These are phyloP conservation scores for Priocnemis perturbator DNA, from an alignment of 2,888 invertebrate genomes.

Conservation along the genomic window DNA sequence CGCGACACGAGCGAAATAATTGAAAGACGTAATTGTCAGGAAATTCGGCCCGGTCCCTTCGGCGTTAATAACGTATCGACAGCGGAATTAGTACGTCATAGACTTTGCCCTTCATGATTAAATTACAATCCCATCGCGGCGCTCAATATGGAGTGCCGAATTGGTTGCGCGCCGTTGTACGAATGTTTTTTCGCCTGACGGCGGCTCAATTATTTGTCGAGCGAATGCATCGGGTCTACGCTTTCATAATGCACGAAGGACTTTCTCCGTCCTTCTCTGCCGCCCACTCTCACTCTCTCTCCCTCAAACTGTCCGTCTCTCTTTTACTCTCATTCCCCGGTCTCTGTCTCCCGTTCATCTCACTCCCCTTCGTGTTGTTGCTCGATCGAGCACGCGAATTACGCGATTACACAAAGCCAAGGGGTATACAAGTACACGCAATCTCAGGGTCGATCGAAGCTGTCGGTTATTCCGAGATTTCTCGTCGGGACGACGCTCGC, in stretches of 20 bases:
- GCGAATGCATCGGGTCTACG: neutral
- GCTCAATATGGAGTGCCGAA: neutral
- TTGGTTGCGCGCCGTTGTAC: neutral
- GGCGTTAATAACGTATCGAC: neutral
- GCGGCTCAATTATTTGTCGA: slow-evolving; percentile 10
- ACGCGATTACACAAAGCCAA: too few species aligned
- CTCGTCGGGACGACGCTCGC: too few species aligned
- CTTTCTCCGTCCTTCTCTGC: neutral
- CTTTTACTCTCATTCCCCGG: neutral
- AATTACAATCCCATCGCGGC: slow-evolving; percentile 2
- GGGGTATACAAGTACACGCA: too few species aligned
- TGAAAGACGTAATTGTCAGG: too few species aligned
- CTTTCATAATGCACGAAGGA: slow-evolving; percentile 9
- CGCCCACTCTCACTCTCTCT: slow-evolving; percentile 3
- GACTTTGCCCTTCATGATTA: slow-evolving; percentile 3
- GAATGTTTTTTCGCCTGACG: slow-evolving; percentile 3
- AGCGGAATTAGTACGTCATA: neutral
- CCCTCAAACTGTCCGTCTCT: neutral
- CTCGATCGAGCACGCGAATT: slow-evolving; percentile 3
- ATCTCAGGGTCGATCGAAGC: too few species aligned
- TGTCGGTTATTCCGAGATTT: too few species aligned
- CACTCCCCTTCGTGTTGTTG: slow-evolving; percentile 1
- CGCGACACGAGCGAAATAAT: too few species aligned
- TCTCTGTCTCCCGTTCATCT: slow-evolving; percentile 2
- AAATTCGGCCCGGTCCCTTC: too few species aligned